Conservation (phyloP, 2,797 vertebrate species). For the Parotocinclus haroldoi region DNA sequence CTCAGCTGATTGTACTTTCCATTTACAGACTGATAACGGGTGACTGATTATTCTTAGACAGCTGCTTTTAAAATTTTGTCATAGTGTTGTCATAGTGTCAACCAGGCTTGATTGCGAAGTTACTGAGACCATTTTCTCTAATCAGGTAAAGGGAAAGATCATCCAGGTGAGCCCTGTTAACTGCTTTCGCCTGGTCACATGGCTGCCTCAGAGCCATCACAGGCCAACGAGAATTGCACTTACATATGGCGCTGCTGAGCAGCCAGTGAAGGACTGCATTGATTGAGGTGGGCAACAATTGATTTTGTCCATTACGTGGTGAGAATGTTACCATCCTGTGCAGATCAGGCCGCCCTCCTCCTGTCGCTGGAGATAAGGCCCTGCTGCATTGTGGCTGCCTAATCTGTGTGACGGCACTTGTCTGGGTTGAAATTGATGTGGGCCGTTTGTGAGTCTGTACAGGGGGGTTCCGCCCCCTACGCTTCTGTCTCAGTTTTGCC, state of each 20-base stretch:
- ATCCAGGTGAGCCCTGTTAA: constrained; percentile 31
- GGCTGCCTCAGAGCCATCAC: constrained; percentile 93
- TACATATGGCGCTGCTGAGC: constrained; percentile 97
- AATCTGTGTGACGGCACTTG: constrained; percentile 99
- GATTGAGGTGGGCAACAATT: constrained; percentile 99
- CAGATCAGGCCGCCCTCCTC: constrained; percentile 99
- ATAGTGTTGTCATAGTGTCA: neutral
- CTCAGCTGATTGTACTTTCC: no score
- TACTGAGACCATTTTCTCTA: constrained; percentile 3
- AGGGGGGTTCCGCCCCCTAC: constrained; percentile 75
- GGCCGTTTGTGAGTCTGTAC: constrained; percentile 88
- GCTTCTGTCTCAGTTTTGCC: constrained; percentile 73
- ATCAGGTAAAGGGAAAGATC: constrained; percentile 15
- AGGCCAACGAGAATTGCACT: constrained; percentile 99
- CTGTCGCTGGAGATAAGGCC: constrained; percentile 99
- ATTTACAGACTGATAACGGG: no score
- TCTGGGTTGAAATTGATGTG: constrained; percentile 99
- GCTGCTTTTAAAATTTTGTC: neutral
- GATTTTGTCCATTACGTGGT: constrained; percentile 99
- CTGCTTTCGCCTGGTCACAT: constrained; percentile 50
- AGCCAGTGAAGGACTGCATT: constrained; percentile 98
- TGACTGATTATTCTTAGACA: no score
- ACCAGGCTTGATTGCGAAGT: neutral
- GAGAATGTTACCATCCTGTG: constrained; percentile 99
- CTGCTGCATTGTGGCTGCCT: constrained; percentile 98